Percentiles rank a stretch among this genome's conserved stretches.
Conservation (phyloP, 2,113 vertebrate species). For the Apodemus speciosus region DNA sequence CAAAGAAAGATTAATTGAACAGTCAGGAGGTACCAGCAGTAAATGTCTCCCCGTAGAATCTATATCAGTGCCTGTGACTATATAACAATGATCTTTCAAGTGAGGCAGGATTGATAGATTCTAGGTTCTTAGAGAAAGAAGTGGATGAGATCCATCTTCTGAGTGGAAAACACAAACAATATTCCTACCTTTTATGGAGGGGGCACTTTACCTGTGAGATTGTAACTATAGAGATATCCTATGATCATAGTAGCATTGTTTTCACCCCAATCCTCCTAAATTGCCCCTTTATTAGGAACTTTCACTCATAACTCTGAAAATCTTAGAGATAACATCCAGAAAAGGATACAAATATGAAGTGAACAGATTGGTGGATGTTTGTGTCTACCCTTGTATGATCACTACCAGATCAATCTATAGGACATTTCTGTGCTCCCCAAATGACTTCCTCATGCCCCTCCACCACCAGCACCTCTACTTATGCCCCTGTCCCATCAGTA, state of each 20-base stretch:
- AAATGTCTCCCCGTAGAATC: background rate
- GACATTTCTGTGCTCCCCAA: constrained; percentile 10
- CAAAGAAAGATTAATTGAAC: constrained; percentile 33
- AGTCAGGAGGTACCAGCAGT: constrained; percentile 21
- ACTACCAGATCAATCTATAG: constrained; percentile 16
- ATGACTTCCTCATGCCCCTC: background rate
- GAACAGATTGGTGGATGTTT: constrained; percentile 28
- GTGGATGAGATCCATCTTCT: background rate
- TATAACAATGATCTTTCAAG: background rate
- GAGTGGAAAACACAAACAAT: background rate
- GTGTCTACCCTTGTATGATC: background rate
- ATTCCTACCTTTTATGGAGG: background rate
- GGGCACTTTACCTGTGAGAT: background rate
- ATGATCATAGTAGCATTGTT: constrained; percentile 1
- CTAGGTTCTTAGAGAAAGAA: constrained; percentile 21
- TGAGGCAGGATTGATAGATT: background rate
- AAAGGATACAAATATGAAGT: background rate
- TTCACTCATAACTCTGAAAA: constrained; percentile 24
- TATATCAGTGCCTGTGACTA: background rate
- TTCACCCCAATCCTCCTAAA: constrained; percentile 32
- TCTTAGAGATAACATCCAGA: constrained; percentile 13
- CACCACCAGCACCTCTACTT: background rate
- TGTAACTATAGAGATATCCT: background rate
- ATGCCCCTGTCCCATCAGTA: background rate
- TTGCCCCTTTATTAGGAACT: constrained; percentile 33